Percentiles rank a stretch among this genome's conserved stretches.
These are phyloP conservation scores for Diarsia mendica DNA, from an alignment of 2,888 invertebrate species.

Conservation along the genomic window DNA sequence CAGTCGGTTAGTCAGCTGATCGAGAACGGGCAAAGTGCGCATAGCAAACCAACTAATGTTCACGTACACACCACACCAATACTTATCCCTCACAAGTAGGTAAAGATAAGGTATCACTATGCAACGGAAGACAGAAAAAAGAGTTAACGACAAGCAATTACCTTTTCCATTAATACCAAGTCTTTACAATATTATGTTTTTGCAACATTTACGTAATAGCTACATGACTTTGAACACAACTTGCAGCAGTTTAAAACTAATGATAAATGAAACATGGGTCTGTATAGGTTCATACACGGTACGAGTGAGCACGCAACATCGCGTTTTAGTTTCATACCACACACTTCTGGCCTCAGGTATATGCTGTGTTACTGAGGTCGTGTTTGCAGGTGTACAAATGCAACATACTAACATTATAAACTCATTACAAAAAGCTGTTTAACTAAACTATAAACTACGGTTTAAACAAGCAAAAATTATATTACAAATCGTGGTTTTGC, in stretches of 20 bases:
- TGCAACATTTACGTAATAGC: conserved; percentile 8
- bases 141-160: not conserved
- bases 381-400: conserved; percentile 11
- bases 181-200: not conserved
- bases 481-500: no score
- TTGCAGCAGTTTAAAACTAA: conserved; percentile 45
- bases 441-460: no score
- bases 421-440: not conserved
- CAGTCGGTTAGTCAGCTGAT: not conserved
- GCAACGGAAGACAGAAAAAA: not conserved
- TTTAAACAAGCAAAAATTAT: no score
- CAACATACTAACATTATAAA: not conserved
- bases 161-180: not conserved
- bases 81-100: not conserved
- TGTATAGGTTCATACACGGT: conserved; percentile 6
- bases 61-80: not conserved
- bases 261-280: conserved; percentile 48
- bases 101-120: not conserved
- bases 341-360: conserved; percentile 22
- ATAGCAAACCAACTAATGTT: not conserved
- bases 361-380: not conserved
- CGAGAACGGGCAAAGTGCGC: not conserved
- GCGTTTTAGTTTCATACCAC: conserved; percentile 46
- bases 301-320: conserved; percentile 49
- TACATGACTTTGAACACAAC: conserved; percentile 47